A percentile compares a stretch with the other conserved stretches of the same genome.
Conservation (phyloP, 1,140 invertebrate species). For the Neocloeon triangulifer region DNA sequence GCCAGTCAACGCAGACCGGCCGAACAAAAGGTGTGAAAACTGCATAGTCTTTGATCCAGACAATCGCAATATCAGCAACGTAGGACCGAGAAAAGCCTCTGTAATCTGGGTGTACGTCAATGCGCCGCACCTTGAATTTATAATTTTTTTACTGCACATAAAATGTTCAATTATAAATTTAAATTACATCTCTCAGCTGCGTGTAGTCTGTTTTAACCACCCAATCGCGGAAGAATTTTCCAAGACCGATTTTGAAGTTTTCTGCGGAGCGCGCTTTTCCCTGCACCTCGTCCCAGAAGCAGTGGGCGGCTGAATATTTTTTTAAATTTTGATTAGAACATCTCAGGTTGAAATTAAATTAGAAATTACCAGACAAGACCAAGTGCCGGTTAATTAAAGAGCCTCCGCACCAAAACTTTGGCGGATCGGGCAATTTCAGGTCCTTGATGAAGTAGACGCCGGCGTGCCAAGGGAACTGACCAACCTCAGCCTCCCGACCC, state of each 20-base stretch:
- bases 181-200: slow-evolving; percentile 16
- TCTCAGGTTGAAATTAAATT: not conserved
- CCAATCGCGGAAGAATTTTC: slow-evolving; percentile 18
- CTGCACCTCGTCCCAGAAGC: slow-evolving; percentile 18
- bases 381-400: slow-evolving; percentile 17
- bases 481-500: slow-evolving; percentile 15
- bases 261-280: slow-evolving; percentile 9
- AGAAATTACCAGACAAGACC: slow-evolving; percentile 14
- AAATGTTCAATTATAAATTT: too few species aligned
- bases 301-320: slow-evolving; percentile 24
- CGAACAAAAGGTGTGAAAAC: slow-evolving; percentile 14
- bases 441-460: slow-evolving; percentile 25
- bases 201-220: slow-evolving; percentile 12
- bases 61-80: slow-evolving; percentile 13
- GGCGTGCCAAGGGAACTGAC: slow-evolving; percentile 28
- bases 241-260: slow-evolving; percentile 16
- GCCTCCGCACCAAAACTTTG: slow-evolving; percentile 24
- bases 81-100: slow-evolving; percentile 16
- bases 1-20: slow-evolving; percentile 21
- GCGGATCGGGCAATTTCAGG: too few species aligned
- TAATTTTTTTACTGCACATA: too few species aligned
- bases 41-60: slow-evolving; percentile 15
- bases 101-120: slow-evolving; percentile 10
- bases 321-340: slow-evolving; percentile 4
- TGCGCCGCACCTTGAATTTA: slow-evolving; percentile 3